Conservation (phyloP, 2,113 vertebrate genomes). For the Tetrax tetrax region DNA sequence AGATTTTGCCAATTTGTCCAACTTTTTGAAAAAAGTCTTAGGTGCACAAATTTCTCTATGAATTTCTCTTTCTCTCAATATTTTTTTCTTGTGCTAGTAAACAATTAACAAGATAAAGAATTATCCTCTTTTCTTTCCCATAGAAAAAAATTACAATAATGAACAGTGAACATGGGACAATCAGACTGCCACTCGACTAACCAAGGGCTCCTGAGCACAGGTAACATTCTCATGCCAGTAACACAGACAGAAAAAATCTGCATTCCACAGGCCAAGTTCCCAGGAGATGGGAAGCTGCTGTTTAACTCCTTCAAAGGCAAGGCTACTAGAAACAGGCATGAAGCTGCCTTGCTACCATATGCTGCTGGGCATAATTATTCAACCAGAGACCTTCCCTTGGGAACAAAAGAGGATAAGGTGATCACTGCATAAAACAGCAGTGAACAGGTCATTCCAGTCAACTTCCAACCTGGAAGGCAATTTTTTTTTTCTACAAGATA, state of each 20-base stretch:
- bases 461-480: not conserved
- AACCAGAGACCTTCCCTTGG: not conserved
- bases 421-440: not conserved
- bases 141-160: not conserved
- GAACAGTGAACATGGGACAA: constrained; percentile 18
- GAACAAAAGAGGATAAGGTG: not conserved
- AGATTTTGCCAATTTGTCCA: not conserved
- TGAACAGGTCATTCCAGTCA: not conserved
- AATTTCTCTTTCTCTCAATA: not conserved
- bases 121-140: not conserved
- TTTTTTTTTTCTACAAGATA: not conserved
- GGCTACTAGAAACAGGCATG: not conserved
- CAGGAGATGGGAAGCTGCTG: not conserved
- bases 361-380: not conserved
- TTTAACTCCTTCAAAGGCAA: constrained; percentile 42
- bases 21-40: not conserved
- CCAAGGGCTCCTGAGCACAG: constrained; percentile 2
- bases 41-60: not conserved
- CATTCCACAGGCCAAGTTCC: constrained; percentile 1
- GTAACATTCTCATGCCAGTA: constrained; percentile 33
- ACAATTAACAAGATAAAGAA: not conserved
- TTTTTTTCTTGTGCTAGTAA: not conserved
- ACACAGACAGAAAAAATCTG: constrained; percentile 33
- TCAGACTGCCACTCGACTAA: constrained; percentile 46
- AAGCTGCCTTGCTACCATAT: not conserved